Conservation (phyloP, 2,113 vertebrate species). For the Stercorarius parasiticus region DNA sequence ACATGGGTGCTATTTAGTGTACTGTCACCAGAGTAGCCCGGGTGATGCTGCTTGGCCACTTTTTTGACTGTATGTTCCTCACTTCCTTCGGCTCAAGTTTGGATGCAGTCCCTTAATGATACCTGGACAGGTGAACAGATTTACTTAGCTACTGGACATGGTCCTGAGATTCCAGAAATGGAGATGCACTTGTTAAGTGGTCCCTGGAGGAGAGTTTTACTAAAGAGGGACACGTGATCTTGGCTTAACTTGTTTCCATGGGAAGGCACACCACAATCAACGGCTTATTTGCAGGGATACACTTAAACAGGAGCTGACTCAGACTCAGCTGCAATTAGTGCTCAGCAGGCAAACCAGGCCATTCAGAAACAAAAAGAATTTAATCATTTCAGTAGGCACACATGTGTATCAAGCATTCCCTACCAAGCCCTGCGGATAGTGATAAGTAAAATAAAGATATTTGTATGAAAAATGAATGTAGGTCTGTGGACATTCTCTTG, state of each 20-base stretch:
- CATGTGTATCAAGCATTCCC: background rate
- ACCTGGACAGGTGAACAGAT: background rate
- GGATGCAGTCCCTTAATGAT: background rate
- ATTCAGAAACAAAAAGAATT: background rate
- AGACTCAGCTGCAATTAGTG: background rate
- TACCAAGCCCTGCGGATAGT: accelerated
- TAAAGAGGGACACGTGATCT: background rate
- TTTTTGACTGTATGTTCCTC: background rate
- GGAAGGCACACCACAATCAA: background rate
- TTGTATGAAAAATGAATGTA: background rate
- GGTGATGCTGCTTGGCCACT: background rate
- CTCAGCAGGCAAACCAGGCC: background rate
- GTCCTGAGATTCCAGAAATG: background rate
- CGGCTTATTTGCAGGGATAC: background rate
- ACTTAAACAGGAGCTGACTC: background rate
- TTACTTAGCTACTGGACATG: background rate
- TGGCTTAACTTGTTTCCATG: background rate
- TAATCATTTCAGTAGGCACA: background rate
- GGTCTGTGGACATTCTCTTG: background rate
- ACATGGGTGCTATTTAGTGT: background rate
- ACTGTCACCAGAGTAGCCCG: background rate
- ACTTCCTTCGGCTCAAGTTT: background rate
- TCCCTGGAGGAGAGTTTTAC: background rate
- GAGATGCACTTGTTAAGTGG: background rate
- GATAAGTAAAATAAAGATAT: background rate